Percentiles rank a stretch among this genome's conserved stretches.
Conservation (phyloP, 2,888 invertebrate species). For the Synanthedon vespiformis region DNA sequence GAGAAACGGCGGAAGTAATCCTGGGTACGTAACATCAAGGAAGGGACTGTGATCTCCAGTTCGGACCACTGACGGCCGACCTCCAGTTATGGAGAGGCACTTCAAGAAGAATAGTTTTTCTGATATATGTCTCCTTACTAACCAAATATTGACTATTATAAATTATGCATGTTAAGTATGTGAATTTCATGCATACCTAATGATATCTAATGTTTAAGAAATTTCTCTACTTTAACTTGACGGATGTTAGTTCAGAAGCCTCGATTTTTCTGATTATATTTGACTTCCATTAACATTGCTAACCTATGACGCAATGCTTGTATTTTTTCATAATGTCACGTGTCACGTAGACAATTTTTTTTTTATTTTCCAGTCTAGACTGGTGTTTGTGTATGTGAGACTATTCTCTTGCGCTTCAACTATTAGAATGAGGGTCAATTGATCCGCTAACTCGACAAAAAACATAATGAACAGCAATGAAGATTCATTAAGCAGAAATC, state of each 20-base stretch:
- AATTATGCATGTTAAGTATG: background rate
- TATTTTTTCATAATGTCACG: background rate
- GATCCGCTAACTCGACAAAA: constrained; percentile 45
- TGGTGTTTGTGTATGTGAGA: constrained; percentile 16
- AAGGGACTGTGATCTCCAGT: too few relatives aligned
- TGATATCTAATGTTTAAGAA: background rate
- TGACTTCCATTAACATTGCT: background rate
- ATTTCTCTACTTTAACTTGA: background rate
- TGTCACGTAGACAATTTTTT: background rate
- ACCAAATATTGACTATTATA: too few relatives aligned
- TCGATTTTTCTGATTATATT: background rate
- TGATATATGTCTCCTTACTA: too few relatives aligned
- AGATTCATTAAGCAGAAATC: constrained; percentile 38
- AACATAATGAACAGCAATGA: constrained; percentile 51
- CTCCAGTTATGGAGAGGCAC: too few relatives aligned
- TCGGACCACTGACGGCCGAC: too few relatives aligned
- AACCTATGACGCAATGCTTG: background rate
- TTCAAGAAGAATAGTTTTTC: too few relatives aligned
- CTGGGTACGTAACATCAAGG: too few relatives aligned
- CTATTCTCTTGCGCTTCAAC: constrained; percentile 30
- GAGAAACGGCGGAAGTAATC: too few relatives aligned
- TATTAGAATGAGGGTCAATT: constrained; percentile 47
- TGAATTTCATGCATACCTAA: background rate
- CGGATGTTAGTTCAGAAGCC: background rate
- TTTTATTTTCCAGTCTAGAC: background rate